Evolutionary conservation across 1,140 invertebrate genomes (phyloP).

Genomic region (Drosophila simulans): DNA sequence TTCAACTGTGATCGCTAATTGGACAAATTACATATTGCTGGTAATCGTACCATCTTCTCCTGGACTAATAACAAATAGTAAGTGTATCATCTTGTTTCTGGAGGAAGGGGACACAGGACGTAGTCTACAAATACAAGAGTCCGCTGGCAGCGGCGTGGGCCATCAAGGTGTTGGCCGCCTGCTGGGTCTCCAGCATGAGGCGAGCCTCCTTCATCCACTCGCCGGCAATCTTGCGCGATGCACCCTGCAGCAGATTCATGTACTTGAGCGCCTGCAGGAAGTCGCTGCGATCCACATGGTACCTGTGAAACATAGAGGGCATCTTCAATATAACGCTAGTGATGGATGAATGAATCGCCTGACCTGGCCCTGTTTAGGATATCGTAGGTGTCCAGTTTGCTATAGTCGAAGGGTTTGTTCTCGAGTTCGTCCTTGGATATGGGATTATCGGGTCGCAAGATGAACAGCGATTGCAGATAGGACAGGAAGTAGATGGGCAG

Average conservation of each 20-base stretch:
- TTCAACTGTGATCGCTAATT: conserved; percentile 25
- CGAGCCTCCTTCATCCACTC: conserved; percentile 95
- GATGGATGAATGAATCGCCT: conserved; percentile 42
- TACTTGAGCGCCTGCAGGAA: conserved; percentile 93
- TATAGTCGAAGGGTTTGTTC: conserved; percentile 89
- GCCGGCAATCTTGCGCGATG: conserved; percentile 90
- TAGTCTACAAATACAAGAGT: conserved; percentile 88
- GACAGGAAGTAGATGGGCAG: conserved; percentile 94
- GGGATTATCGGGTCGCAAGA: conserved; percentile 88
- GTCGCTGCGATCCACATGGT: conserved; percentile 94
- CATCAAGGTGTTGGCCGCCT: conserved; percentile 94
- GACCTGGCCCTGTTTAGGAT: conserved; percentile 94
- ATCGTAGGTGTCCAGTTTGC: conserved; percentile 92
- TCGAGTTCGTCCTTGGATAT: conserved; percentile 89
- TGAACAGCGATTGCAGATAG: conserved; percentile 92
- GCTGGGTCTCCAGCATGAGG: conserved; percentile 94
- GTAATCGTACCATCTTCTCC: conserved; percentile 27
- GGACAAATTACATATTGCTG: conserved; percentile 46
- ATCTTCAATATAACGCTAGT: neutral
- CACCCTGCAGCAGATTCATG: conserved; percentile 95
- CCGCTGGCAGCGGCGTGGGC: conserved; percentile 92
- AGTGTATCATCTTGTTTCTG: conserved; percentile 16
- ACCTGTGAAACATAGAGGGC: conserved; percentile 85
- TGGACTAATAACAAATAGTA: conserved; percentile 57
- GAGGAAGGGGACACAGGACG: conserved; percentile 35